Percentiles rank a stretch among this genome's conserved stretches.
These are phyloP conservation scores for Spea hammondii DNA, from an alignment of 2,797 vertebrate genomes.

Conservation along the genomic window DNA sequence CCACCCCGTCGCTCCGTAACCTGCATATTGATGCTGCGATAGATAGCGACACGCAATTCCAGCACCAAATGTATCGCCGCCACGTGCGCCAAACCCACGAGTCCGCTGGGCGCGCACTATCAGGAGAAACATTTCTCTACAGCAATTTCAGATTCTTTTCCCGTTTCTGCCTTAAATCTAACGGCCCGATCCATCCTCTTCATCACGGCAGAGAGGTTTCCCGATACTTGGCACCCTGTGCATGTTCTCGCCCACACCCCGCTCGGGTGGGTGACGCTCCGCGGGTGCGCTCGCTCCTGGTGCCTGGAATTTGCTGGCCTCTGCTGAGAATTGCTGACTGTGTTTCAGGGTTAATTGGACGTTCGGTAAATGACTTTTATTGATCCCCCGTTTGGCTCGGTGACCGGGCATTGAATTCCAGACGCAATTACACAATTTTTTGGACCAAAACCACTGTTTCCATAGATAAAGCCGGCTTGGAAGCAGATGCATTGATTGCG, in stretches of 20 bases:
- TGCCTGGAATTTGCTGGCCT: not conserved
- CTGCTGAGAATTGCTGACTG: conserved; percentile 1
- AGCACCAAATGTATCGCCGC: not conserved
- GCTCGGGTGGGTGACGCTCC: not conserved
- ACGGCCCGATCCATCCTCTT: not conserved
- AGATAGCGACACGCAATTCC: conserved; percentile 11
- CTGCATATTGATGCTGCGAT: conserved; percentile 18
- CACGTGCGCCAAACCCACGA: not conserved
- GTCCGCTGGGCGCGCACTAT: not conserved
- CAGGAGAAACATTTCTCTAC: not conserved
- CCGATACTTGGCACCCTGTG: not conserved
- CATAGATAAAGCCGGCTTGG: not conserved
- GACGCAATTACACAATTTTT: conserved; percentile 8
- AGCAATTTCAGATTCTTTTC: not conserved
- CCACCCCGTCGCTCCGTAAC: conserved; percentile 23
- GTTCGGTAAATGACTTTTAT: conserved; percentile 32
- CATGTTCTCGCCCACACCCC: not conserved
- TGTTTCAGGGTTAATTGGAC: conserved; percentile 26
- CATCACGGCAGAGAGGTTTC: not conserved
- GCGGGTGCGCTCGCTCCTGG: conserved; percentile 8
- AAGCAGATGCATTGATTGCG: not conserved
- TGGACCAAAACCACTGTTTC: not conserved
- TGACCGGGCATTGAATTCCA: not conserved
- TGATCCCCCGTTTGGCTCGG: conserved; percentile 24
- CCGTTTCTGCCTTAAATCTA: not conserved